These are phyloP conservation scores for Capitulum mitella DNA, from an alignment of 2,888 invertebrate species.

Conservation along the genomic window DNA sequence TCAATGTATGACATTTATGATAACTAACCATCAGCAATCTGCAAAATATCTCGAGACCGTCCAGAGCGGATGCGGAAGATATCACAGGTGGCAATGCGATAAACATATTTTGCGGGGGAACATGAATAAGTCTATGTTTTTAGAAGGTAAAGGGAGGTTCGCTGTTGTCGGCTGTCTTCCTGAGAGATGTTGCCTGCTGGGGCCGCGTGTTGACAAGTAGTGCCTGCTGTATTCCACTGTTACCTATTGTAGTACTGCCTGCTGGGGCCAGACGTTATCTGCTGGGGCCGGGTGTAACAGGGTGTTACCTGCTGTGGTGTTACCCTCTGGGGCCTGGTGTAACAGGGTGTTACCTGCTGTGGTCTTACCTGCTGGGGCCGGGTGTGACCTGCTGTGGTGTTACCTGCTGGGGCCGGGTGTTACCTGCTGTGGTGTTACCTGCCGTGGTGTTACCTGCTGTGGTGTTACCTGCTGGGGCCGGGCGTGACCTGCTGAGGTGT, in stretches of 20 bases:
- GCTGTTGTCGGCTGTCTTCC: neutral
- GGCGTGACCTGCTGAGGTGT: neutral
- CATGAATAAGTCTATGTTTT: too few species aligned
- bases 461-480: neutral
- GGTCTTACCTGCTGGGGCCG: neutral
- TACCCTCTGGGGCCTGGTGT: slow-evolving; percentile 1
- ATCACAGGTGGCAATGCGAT: too few species aligned
- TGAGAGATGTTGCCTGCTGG: neutral
- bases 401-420: slow-evolving; percentile 4
- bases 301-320: neutral
- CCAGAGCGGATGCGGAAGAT: too few species aligned
- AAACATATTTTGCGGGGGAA: too few species aligned
- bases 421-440: neutral
- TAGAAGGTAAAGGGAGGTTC: too few species aligned
- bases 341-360: neutral
- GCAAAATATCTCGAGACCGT: too few species aligned
- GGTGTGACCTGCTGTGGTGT: neutral
- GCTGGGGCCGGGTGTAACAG: neutral
- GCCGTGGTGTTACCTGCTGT: neutral
- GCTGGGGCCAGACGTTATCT: neutral
- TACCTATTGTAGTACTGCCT: neutral
- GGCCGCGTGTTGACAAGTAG: neutral
- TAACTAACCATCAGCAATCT: too few species aligned
- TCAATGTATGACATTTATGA: too few species aligned
- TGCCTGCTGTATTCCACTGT: neutral